Evolutionary conservation across 1,140 invertebrate species (phyloP).

Genomic region (Ooceraea biroi): DNA sequence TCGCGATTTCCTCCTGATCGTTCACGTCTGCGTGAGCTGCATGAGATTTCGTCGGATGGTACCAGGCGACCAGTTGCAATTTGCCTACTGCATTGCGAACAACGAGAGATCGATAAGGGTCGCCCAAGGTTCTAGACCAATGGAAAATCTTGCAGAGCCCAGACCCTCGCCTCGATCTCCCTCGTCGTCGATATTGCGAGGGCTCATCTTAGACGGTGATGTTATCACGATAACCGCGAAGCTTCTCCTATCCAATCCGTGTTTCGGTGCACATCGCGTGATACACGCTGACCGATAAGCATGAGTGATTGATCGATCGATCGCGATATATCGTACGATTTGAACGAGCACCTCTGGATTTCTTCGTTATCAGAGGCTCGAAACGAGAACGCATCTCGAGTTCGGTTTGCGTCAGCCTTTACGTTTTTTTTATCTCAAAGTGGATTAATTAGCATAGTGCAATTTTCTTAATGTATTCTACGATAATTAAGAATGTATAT

Average conservation of each 20-base stretch:
- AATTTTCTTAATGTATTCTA: background rate
- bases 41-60: background rate
- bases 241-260: constrained; percentile 17
- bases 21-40: background rate
- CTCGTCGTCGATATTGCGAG: background rate
- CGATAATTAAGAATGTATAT: background rate
- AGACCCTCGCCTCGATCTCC: background rate
- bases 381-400: background rate
- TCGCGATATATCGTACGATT: constrained; percentile 6
- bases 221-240: constrained; percentile 3
- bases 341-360: background rate
- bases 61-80: background rate
- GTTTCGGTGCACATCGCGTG: constrained; percentile 1
- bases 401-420: background rate
- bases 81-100: background rate
- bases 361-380: constrained; percentile 6
- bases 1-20: background rate
- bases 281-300: constrained; percentile 23
- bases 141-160: background rate
- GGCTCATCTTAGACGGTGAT: background rate
- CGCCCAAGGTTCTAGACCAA: constrained; percentile 12
- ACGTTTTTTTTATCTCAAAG: constrained; percentile 1
- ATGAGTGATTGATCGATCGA: constrained; percentile 36
- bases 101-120: background rate
- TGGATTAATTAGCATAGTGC: background rate